Conservation (phyloP, 2,113 vertebrate species). For the Alexandromys fortis region DNA sequence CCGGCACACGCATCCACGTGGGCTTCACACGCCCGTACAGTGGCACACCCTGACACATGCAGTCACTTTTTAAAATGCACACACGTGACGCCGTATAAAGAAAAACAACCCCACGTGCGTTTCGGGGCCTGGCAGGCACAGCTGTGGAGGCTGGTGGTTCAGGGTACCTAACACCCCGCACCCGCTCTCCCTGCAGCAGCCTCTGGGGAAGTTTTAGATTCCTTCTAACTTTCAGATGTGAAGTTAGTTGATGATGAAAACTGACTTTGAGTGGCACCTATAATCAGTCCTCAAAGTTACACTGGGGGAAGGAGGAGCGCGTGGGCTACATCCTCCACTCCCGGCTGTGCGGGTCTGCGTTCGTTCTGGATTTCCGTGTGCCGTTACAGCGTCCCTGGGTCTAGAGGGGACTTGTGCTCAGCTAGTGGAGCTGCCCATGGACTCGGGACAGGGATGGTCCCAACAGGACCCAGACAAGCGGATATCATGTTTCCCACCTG, state of each 20-base stretch:
- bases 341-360: background rate
- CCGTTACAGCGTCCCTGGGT: accelerated
- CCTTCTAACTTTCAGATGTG: background rate
- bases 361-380: background rate
- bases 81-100: accelerated
- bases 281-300: background rate
- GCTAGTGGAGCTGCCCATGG: background rate
- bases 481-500: accelerated
- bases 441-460: too few species aligned
- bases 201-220: background rate
- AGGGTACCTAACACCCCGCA: accelerated
- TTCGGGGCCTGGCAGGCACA: accelerated
- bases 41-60: too few species aligned
- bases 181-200: accelerated
- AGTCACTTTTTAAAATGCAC: background rate
- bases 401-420: background rate
- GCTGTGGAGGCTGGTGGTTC: background rate
- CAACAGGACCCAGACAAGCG: accelerated
- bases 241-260: background rate
- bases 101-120: accelerated
- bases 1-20: background rate
- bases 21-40: background rate
- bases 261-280: slow-evolving; percentile 14
- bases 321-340: background rate
- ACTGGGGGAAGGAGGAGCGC: background rate